Base-by-base conservation (phyloP, 2,797 vertebrate genomes). In the Jordanella pulchra region DNA sequence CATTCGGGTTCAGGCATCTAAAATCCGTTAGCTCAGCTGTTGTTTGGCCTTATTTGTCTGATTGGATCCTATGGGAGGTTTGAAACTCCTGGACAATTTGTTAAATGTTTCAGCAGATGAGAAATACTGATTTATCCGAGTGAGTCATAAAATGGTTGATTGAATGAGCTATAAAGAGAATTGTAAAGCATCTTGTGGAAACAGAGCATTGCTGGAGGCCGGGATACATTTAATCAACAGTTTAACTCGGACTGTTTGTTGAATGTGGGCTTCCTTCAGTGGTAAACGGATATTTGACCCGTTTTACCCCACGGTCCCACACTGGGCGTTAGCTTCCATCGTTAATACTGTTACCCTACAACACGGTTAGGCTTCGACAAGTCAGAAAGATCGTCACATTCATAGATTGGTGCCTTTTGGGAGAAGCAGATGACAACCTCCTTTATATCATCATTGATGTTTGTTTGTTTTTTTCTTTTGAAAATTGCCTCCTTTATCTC, bases 141-240 rank as follows among this genome's bases (percentile, higher is more conserved):
- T 32, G 55, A 71, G 54, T 65, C 39, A 7, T 69, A 77, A 84
- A 79, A 75, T 56, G 73, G 77, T 65, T 81, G 72, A 80, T 67
- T 82, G 79, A 78, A 78, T 25, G 64, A 85, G 76, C 80, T 58
- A 71, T 87, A 78, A 80, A 67, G 79, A 73, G 76, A 77, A 79
- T 76, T 73, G 75, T 76, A 78, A 84, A 66, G 61, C 69, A 67
- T 78, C 69, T 77, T 3, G 1, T 81, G 76, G 75, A 73, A 42
- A 69, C 71, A 54, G 74, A 81, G 69, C 23, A 0, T 44, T 6
- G 75, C 75, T 42, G 27, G 42, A 58, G 75, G 78, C 48, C 25
- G 1, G 50, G 47, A 74, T 47, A 51, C 73, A 73, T 74, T 82
- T 78, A 82, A 89, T 83, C 79, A 63, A 73, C 78, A 63, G 42